These are phyloP conservation scores for Hylaeus anthracinus DNA, from an alignment of 1,140 invertebrate genomes.

Conservation along the genomic window DNA sequence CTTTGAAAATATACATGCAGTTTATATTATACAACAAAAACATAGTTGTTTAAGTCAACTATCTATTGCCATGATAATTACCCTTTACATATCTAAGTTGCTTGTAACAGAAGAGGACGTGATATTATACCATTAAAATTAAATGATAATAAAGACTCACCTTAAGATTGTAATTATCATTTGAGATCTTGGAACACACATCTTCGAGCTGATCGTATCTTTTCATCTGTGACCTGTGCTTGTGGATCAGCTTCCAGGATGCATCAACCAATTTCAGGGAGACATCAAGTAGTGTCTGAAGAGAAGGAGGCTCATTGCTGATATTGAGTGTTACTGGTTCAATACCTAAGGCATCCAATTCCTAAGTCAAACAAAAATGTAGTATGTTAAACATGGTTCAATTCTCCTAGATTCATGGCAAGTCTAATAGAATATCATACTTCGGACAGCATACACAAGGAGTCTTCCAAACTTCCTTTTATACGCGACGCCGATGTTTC, in stretches of 20 bases:
- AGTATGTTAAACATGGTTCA: too few species aligned
- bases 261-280: constrained; percentile 58
- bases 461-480: too few species aligned
- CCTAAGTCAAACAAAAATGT: constrained; percentile 37
- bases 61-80: not conserved
- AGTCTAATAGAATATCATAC: too few species aligned
- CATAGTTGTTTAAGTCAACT: not conserved
- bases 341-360: constrained; percentile 59
- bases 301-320: constrained; percentile 10
- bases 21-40: not conserved
- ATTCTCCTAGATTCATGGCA: too few species aligned
- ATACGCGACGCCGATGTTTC: too few species aligned
- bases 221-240: constrained; percentile 59
- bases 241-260: constrained; percentile 58
- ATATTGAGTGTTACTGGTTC: not conserved
- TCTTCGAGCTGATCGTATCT: constrained; percentile 55
- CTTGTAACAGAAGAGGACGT: not conserved
- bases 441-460: too few species aligned
- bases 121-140: not conserved
- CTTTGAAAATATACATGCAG: not conserved
- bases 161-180: constrained; percentile 61
- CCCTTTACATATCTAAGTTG: not conserved
- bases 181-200: constrained; percentile 47
- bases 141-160: constrained; percentile 50
- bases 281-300: constrained; percentile 39